These are phyloP conservation scores for Globia sparganii DNA, from an alignment of 2,888 invertebrate genomes.

Conservation along the genomic window DNA sequence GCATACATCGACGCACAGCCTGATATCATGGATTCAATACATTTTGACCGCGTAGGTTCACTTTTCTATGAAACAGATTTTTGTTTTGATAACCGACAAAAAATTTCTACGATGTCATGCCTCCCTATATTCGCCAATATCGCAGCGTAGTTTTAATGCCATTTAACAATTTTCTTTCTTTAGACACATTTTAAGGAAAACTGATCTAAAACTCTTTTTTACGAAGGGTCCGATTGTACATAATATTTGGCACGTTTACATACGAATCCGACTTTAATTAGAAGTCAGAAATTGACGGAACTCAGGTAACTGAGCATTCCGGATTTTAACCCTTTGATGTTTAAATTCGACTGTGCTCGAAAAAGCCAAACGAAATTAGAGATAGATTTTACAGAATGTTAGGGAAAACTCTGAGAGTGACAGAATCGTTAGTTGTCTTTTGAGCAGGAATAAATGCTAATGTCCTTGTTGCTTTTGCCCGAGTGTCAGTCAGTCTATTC, in stretches of 20 bases:
- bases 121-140: no score
- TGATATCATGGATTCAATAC: background rate
- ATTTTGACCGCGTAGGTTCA: background rate
- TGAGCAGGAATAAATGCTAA: background rate
- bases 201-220: background rate
- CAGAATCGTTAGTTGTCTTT: background rate
- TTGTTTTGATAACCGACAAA: background rate
- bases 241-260: background rate
- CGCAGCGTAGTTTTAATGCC: background rate
- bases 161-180: background rate
- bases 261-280: background rate
- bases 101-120: no score
- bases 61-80: background rate
- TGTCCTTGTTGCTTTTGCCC: background rate
- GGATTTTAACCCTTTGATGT: constrained; percentile 8
- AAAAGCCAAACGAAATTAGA: constrained; percentile 1
- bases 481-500: background rate
- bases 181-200: background rate
- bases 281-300: background rate
- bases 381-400: background rate
- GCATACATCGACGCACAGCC: no score
- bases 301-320: background rate
- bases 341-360: background rate
- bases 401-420: background rate
- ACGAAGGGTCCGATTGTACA: background rate